phyloP scores from a whole-genome alignment of 2,797 vertebrate genomes.

The Antennarius maculatus region DNA sequence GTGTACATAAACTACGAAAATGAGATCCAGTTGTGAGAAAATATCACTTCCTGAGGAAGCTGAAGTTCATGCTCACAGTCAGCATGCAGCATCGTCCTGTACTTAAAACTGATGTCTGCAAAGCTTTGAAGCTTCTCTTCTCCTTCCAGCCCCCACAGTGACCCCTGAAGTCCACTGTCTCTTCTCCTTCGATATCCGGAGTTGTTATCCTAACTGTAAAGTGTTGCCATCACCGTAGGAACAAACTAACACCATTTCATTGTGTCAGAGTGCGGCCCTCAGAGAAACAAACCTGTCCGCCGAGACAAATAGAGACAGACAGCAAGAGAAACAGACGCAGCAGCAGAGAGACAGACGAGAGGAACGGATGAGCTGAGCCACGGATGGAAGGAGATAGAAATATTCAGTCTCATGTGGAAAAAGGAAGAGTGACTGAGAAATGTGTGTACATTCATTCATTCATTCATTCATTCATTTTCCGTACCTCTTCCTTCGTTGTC shows the following conservation, averaged over 20 bases:
- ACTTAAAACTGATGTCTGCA: constrained; percentile 31
- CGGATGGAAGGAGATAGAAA: constrained; percentile 32
- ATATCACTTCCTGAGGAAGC: background rate
- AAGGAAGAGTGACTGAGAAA: constrained; percentile 45
- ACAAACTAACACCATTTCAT: constrained; percentile 71
- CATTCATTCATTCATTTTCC: no score
- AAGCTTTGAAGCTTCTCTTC: constrained; percentile 20
- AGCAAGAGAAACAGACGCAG: constrained; percentile 62
- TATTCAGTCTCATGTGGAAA: constrained; percentile 38
- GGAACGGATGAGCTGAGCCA: constrained; percentile 29
- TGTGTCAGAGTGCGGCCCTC: constrained; percentile 68
- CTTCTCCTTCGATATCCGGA: constrained; percentile 54
- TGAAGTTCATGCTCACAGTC: background rate
- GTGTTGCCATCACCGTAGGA: constrained; percentile 58
- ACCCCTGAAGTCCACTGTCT: constrained; percentile 52
- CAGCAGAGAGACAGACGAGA: constrained; percentile 29
- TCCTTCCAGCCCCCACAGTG: constrained; percentile 24
- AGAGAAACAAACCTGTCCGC: constrained; percentile 71
- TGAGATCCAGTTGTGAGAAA: background rate
- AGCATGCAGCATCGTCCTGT: background rate
- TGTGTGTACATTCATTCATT: constrained; percentile 19
- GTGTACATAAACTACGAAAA: no score
- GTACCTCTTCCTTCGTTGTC: no score
- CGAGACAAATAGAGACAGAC: constrained; percentile 78
- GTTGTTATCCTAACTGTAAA: constrained; percentile 70